Evolutionary conservation across 1,140 invertebrate species (phyloP).

Genomic region (Prorops nasuta): DNA sequence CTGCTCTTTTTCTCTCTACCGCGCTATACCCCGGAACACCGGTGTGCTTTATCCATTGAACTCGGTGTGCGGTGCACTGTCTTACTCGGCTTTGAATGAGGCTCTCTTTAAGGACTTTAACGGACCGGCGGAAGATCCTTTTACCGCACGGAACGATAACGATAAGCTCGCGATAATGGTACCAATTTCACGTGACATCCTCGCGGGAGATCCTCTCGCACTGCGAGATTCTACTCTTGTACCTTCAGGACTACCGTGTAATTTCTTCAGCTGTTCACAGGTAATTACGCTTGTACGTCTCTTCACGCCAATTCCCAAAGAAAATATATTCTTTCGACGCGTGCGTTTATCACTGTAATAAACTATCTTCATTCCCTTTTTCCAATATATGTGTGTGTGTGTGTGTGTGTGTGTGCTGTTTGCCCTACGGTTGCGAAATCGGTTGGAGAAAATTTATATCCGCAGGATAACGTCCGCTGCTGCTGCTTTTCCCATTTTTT

Average conservation of each 20-base stretch:
- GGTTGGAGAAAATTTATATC: not conserved
- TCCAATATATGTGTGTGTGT: not conserved
- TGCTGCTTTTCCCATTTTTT: no score
- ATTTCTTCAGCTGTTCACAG: constrained; percentile 9
- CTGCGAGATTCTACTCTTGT: not conserved
- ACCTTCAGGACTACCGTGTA: constrained; percentile 14
- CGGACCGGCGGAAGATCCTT: constrained; percentile 16
- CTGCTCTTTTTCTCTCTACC: no score
- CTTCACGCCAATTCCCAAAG: not conserved
- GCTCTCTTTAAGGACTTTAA: constrained; percentile 11
- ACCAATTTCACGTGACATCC: constrained; percentile 17
- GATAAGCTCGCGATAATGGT: constrained; percentile 26
- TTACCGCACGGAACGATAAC: constrained; percentile 21
- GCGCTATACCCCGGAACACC: no score
- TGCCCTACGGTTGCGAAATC: not conserved
- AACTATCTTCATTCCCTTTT: constrained; percentile 9
- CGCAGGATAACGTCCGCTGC: not conserved
- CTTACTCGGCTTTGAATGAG: constrained; percentile 13
- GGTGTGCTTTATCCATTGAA: no score
- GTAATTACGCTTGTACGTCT: constrained; percentile 13
- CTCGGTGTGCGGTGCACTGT: no score
- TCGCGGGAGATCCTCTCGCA: not conserved
- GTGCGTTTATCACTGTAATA: not conserved
- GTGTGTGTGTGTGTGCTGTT: no score
- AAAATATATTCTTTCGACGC: not conserved